phyloP scores from a whole-genome alignment of 2,113 vertebrate species.

The Entomyzon cyanotis region DNA sequence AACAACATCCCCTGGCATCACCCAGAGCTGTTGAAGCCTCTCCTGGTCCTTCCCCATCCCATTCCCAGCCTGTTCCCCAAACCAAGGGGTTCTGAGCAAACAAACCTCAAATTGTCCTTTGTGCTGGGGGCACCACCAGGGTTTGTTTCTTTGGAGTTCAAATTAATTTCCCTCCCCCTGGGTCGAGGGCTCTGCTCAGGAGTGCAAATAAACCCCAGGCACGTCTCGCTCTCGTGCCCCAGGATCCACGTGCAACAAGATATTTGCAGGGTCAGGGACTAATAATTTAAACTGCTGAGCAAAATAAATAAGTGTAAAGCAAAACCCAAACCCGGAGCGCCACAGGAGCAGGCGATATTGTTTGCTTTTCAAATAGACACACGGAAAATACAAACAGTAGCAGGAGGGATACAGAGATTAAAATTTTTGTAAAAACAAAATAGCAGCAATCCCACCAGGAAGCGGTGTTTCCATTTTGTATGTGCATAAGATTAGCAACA shows the following conservation, averaged over 20 bases:
- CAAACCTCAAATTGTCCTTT: not conserved
- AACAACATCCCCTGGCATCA: not conserved
- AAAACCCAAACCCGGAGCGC: not conserved
- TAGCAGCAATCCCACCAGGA: slow-evolving; percentile 52
- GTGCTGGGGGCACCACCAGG: not conserved
- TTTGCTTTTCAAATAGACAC: slow-evolving; percentile 69
- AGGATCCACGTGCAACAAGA: not conserved
- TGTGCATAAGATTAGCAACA: slow-evolving; percentile 36
- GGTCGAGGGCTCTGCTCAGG: not conserved
- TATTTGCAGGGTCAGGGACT: slow-evolving; percentile 7
- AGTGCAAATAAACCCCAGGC: not conserved
- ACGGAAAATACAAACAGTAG: slow-evolving; percentile 62
- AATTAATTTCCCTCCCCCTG: not conserved
- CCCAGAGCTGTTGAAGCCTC: not conserved
- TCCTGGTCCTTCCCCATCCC: fast-evolving
- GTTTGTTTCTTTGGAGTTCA: not conserved
- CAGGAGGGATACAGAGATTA: slow-evolving; percentile 57
- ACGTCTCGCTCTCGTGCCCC: not conserved
- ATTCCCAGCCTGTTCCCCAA: not conserved
- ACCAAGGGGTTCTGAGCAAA: too few relatives aligned
- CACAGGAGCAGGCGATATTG: slow-evolving; percentile 21
- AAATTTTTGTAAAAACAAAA: slow-evolving; percentile 46
- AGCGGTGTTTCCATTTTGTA: slow-evolving; percentile 5
- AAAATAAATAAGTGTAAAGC: slow-evolving; percentile 18
- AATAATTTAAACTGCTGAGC: slow-evolving; percentile 44